Evolutionary conservation across 1,140 invertebrate genomes (phyloP).

Genomic region (Drosophila simulans): DNA sequence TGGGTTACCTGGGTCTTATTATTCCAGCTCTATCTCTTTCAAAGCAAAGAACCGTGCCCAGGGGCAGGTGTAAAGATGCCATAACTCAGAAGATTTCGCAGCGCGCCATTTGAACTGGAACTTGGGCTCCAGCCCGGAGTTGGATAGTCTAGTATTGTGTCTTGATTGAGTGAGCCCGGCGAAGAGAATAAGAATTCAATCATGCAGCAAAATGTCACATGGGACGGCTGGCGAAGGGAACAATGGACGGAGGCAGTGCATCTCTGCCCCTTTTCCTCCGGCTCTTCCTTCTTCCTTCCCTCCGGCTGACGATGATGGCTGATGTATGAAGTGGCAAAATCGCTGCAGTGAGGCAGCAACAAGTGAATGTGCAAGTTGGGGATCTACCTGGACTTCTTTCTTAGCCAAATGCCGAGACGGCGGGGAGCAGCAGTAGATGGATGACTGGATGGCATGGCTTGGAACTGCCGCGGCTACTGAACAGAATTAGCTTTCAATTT

Average conservation of each 20-base stretch:
- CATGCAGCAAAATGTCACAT: constrained; percentile 79
- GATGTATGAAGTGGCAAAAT: constrained; percentile 76
- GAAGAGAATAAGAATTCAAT: constrained; percentile 75
- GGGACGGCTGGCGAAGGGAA: constrained; percentile 38
- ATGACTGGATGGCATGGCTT: constrained; percentile 28
- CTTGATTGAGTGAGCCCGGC: constrained; percentile 35
- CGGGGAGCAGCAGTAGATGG: constrained; percentile 22
- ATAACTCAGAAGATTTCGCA: constrained; percentile 65
- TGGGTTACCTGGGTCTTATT: constrained; percentile 1
- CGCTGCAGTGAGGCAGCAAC: constrained; percentile 59
- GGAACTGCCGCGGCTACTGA: constrained; percentile 44
- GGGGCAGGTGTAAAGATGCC: constrained; percentile 70
- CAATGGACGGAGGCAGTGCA: constrained; percentile 18
- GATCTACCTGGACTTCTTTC: constrained; percentile 15
- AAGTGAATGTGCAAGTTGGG: constrained; percentile 45
- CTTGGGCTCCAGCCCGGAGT: constrained; percentile 20
- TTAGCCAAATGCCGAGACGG: constrained; percentile 14
- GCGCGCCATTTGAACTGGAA: constrained; percentile 48
- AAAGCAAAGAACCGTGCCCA: constrained; percentile 41
- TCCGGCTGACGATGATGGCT: constrained; percentile 38
- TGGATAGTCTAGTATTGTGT: constrained; percentile 24
- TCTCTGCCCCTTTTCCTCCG: not conserved
- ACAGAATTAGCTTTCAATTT: constrained; percentile 64
- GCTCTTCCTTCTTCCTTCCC: not conserved
- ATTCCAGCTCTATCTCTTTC: constrained; percentile 35